A percentile compares a stretch with the other conserved stretches of the same genome.
Conservation (phyloP, 2,113 vertebrate genomes). For the Falco punctatus region DNA sequence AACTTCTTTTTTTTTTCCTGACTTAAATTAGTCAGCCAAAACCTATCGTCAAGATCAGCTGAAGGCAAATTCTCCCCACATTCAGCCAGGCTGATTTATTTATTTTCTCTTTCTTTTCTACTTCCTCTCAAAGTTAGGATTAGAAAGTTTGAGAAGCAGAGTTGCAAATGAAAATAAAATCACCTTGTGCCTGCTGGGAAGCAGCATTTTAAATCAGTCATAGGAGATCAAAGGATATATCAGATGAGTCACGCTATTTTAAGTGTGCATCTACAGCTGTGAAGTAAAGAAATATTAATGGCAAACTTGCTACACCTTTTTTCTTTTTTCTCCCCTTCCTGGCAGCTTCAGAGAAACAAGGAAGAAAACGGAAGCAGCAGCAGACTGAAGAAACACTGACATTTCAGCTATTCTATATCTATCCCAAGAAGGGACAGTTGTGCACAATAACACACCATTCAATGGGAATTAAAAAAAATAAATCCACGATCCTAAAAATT, state of each 20-base stretch:
- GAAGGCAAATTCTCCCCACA: background rate
- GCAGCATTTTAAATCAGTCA: background rate
- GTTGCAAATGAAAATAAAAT: constrained; percentile 38
- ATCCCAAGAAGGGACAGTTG: background rate
- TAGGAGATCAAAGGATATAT: constrained; percentile 34
- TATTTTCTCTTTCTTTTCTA: background rate
- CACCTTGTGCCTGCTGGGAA: background rate
- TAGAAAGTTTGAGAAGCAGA: background rate
- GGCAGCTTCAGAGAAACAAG: background rate
- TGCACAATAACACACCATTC: background rate
- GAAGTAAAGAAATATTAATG: constrained; percentile 28
- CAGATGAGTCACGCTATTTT: constrained; percentile 24
- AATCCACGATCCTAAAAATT: background rate
- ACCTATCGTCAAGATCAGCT: background rate
- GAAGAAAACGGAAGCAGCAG: background rate
- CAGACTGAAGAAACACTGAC: background rate
- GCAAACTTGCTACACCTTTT: background rate
- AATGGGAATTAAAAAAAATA: background rate
- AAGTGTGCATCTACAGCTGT: background rate
- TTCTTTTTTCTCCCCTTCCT: background rate
- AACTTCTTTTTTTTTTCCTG: background rate
- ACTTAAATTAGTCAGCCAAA: background rate
- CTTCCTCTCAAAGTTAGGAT: background rate
- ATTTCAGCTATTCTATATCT: background rate
- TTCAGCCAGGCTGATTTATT: background rate